phyloP scores from a whole-genome alignment of 1,140 invertebrate genomes.

The Scaptomyza graminum region DNA sequence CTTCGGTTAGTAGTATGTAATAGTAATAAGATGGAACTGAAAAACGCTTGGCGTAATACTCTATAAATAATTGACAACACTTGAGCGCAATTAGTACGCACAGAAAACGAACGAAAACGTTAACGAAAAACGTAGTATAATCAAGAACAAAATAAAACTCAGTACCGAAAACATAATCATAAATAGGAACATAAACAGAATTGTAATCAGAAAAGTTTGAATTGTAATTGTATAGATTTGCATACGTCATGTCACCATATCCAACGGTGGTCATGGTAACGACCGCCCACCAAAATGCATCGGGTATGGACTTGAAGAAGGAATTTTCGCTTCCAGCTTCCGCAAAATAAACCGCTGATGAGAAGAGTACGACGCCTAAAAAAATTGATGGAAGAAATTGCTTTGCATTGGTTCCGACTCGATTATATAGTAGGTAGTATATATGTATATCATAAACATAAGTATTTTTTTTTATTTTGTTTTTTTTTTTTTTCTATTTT shows the following conservation, averaged over 20 bases:
- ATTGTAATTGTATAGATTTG: constrained; percentile 84
- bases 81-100: constrained; percentile 24
- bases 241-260: constrained; percentile 99
- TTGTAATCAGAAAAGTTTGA: constrained; percentile 73
- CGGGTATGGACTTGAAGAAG: constrained; percentile 99
- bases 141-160: constrained; percentile 19
- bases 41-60: constrained; percentile 29
- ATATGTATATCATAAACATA: constrained; percentile 26
- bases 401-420: constrained; percentile 80
- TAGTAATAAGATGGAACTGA: constrained; percentile 26
- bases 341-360: constrained; percentile 99
- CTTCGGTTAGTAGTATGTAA: constrained; percentile 25
- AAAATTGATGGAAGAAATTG: constrained; percentile 87
- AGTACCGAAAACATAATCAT: constrained; percentile 27
- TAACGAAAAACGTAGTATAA: constrained; percentile 18
- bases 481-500: constrained; percentile 41
- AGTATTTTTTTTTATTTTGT: constrained; percentile 27
- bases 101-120: constrained; percentile 15
- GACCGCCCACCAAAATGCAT: constrained; percentile 99
- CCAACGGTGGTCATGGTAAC: constrained; percentile 99
- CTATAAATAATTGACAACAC: constrained; percentile 35
- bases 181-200: constrained; percentile 33
- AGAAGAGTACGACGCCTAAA: constrained; percentile 99
- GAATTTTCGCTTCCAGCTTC: constrained; percentile 98
- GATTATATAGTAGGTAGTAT: constrained; percentile 5